A percentile compares a stretch with the other conserved stretches of the same genome.
phyloP scores from a whole-genome alignment of 1,140 invertebrate species.

The Lepidurus arcticus region DNA sequence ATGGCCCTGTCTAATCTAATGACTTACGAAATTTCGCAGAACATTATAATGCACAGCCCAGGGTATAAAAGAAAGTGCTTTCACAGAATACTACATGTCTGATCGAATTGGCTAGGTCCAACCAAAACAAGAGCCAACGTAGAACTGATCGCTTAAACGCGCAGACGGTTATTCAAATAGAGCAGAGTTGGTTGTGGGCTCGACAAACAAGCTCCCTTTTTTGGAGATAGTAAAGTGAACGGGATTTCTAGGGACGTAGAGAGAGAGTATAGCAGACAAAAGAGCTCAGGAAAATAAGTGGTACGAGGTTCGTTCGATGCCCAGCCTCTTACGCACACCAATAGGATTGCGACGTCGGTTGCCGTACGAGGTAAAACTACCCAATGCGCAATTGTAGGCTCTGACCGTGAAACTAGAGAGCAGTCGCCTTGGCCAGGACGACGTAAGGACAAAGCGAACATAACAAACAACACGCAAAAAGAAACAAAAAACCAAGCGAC shows the following conservation, averaged over 20 bases:
- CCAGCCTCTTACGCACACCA: conserved; percentile 17
- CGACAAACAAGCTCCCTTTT: conserved; percentile 6
- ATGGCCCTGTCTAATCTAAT: too few species aligned
- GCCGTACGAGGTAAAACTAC: not conserved
- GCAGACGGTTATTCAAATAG: not conserved
- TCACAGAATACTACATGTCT: not conserved
- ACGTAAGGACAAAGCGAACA: not conserved
- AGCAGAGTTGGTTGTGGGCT: not conserved
- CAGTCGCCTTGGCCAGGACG: not conserved
- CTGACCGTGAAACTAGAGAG: not conserved
- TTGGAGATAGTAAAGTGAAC: not conserved
- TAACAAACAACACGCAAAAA: not conserved
- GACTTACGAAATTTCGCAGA: too few species aligned
- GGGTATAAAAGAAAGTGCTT: not conserved
- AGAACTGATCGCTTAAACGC: not conserved
- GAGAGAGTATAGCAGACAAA: not conserved
- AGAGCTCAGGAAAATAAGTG: conserved; percentile 3
- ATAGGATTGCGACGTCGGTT: conserved; percentile 6
- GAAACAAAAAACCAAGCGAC: not conserved
- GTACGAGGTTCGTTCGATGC: conserved; percentile 16
- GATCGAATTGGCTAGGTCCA: not conserved
- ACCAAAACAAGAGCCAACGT: not conserved
- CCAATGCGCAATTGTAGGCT: not conserved
- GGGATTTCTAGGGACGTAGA: not conserved
- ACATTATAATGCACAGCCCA: too few species aligned